These are phyloP conservation scores for Eugnorisma glareosa DNA, from an alignment of 2,888 invertebrate genomes.

Conservation along the genomic window DNA sequence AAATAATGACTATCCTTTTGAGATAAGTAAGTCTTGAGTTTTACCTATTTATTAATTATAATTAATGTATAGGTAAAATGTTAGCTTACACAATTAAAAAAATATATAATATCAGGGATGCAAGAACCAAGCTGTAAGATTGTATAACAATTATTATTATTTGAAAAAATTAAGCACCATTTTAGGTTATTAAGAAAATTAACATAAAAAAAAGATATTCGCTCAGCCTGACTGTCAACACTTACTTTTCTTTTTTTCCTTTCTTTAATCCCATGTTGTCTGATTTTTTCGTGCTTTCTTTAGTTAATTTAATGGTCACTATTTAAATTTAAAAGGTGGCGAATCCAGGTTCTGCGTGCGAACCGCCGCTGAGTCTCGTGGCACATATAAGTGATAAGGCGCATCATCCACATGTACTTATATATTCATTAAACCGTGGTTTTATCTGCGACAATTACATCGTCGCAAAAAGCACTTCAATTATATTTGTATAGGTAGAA, in stretches of 20 bases:
- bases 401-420: slow-evolving; percentile 43
- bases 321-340: slow-evolving; percentile 1
- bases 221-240: slow-evolving; percentile 17
- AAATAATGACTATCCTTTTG: background rate
- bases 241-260: slow-evolving; percentile 40
- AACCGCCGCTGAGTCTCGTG: background rate
- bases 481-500: slow-evolving; percentile 55
- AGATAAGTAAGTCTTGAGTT: background rate
- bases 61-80: background rate
- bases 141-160: background rate
- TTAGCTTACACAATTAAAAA: background rate
- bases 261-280: slow-evolving; percentile 49
- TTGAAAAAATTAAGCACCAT: background rate
- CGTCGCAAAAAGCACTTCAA: slow-evolving; percentile 47
- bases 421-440: slow-evolving; percentile 47
- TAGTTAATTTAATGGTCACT: slow-evolving; percentile 10
- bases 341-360: background rate
- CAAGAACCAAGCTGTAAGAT: background rate
- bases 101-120: background rate
- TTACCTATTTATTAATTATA: no score
- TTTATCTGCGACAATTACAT: slow-evolving; percentile 55
- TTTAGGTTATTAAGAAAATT: background rate
- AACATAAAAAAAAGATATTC: background rate
- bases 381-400: slow-evolving; percentile 16
- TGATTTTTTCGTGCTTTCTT: background rate